Conservation (phyloP, 2,113 vertebrate species). For the Acrocephalus arundinaceus region DNA sequence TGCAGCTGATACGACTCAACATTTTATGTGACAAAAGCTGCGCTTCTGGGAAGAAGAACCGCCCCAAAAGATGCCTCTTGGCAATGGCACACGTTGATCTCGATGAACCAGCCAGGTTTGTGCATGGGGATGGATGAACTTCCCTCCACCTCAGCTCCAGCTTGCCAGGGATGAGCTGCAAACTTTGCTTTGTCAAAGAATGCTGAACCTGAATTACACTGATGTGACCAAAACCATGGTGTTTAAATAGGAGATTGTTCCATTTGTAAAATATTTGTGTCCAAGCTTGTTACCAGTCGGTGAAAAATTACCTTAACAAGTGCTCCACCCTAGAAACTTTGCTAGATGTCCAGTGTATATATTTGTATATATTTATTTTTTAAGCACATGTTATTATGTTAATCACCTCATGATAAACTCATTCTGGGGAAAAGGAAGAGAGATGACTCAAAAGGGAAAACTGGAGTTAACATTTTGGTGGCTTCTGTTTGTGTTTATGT, state of each 20-base stretch:
- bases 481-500: conserved; percentile 15
- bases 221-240: fast-evolving
- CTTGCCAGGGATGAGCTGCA: neutral
- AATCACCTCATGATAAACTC: neutral
- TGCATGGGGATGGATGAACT: neutral
- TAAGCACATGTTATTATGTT: neutral
- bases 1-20: neutral
- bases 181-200: neutral
- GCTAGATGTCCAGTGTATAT: neutral
- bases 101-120: fast-evolving
- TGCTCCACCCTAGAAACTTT: neutral
- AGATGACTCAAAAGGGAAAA: neutral
- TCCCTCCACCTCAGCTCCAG: neutral
- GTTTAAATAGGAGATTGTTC: neutral
- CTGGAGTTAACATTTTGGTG: neutral
- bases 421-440: neutral
- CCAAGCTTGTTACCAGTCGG: neutral
- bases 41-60: neutral
- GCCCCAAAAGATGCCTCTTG: neutral
- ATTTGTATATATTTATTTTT: neutral
- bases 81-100: fast-evolving
- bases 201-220: neutral
- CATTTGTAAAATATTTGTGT: neutral
- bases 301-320: neutral
- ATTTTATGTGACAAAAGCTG: neutral